Base-by-base conservation (phyloP, 1,140 invertebrate species). In the Trichoplusia ni region DNA sequence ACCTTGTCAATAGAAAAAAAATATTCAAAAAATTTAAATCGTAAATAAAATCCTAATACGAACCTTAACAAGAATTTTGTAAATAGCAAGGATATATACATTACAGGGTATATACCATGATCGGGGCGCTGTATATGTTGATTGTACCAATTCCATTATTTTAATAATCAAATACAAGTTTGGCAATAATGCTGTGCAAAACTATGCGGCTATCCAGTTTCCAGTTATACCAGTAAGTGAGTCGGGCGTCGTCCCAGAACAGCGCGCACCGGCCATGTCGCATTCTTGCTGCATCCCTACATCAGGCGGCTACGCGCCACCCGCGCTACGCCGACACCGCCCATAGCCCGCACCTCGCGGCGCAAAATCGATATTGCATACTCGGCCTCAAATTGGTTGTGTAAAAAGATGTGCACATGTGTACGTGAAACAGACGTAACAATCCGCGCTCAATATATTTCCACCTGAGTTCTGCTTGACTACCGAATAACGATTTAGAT, bases 151-250 rank as follows among this genome's bases (percentile, higher is more conserved):
- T n/a, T n/a, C n/a, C n/a, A n/a, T n/a, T n/a, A n/a, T n/a, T n/a
- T n/a, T n/a, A n/a, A n/a, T n/a, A 16, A 4, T 29, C 2, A 8
- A 19, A 19, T 11, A 6, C 16, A 33, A 33, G 46, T 51, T 6
- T 6, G 23, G 1, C 42, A 51, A 51, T 19, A 51, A 14, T 51
- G 14, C 11, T 35, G 27, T 35, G 27, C 18, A 9, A 19, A 35
- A 47, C 5, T 19, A 51, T 33, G 31, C 31, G 4, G 29, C 8
- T 49, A 31, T 49, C 46, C 46, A 33, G 47, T 35, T 64, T 72
- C 67, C 69, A 69, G 67, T 67, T 69, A 66, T 62, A 71, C 67
- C 21, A 69, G 67, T 69, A 58, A 64, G 60, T 67, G 60, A 69
- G 56, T 56, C 29, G 29, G 47, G 47, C 47, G 13, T 35, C 47